phyloP scores from a whole-genome alignment of 2,113 vertebrate genomes.

The Toxostoma redivivum region DNA sequence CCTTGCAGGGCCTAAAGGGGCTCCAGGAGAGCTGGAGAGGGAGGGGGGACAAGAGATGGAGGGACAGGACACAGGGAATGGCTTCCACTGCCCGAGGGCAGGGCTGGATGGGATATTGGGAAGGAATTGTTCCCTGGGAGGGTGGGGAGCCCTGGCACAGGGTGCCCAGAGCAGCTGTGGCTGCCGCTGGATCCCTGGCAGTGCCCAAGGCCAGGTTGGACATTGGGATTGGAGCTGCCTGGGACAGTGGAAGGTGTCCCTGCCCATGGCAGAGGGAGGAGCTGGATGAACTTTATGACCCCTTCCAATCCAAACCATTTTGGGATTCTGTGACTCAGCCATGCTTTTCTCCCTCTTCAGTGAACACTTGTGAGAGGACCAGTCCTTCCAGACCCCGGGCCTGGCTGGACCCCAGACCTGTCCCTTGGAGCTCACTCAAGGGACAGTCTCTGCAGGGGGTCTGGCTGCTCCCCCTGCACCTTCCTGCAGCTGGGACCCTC shows the following conservation, averaged over 20 bases:
- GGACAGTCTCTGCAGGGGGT: neutral
- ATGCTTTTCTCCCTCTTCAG: neutral
- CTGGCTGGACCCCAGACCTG: neutral
- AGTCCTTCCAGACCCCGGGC: neutral
- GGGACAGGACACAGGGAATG: neutral
- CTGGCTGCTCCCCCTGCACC: neutral
- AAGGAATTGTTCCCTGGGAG: accelerated
- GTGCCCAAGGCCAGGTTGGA: neutral
- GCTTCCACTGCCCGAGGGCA: neutral
- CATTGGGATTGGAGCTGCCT: accelerated
- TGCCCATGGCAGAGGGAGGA: neutral
- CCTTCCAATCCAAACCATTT: neutral
- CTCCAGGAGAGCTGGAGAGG: neutral
- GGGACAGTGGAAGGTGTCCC: neutral
- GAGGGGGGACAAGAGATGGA: neutral
- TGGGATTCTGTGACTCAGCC: neutral
- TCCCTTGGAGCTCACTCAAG: neutral
- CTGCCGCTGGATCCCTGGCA: neutral
- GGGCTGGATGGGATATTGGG: neutral
- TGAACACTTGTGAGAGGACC: constrained; percentile 52
- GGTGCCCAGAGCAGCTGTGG: neutral
- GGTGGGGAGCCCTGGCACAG: neutral
- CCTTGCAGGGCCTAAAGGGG: neutral
- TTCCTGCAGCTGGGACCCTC: neutral
- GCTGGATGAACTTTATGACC: neutral